phyloP scores from a whole-genome alignment of 2,797 vertebrate species.

The Merluccius polli region DNA sequence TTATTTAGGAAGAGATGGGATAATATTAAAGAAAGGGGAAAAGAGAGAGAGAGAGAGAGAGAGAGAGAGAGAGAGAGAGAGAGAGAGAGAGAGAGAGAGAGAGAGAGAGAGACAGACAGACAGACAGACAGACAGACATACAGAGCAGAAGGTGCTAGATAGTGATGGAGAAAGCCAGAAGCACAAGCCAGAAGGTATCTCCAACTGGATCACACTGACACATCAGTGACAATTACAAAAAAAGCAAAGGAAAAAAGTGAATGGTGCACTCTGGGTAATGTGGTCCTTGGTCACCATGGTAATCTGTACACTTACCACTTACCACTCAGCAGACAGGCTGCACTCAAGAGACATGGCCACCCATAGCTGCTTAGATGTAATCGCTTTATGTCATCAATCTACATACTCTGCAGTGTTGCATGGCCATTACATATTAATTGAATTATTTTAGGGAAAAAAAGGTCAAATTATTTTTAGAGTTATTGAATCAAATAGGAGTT shows the following conservation, averaged over 20 bases:
- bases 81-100: slow-evolving; percentile 65
- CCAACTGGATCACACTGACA: slow-evolving; percentile 40
- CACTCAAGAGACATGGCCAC: background rate
- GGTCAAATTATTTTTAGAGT: slow-evolving; percentile 12
- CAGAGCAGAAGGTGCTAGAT: slow-evolving; percentile 71
- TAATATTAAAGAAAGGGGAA: background rate
- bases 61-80: background rate
- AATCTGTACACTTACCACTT: background rate
- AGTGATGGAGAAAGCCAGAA: slow-evolving; percentile 46
- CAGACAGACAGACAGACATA: slow-evolving; percentile 67
- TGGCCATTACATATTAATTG: slow-evolving; percentile 10
- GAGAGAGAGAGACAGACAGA: slow-evolving; percentile 61
- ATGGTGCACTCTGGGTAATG: slow-evolving; percentile 49
- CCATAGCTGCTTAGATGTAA: background rate
- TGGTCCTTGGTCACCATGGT: slow-evolving; percentile 14
- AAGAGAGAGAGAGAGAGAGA: background rate
- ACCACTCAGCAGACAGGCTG: background rate
- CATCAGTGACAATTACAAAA: slow-evolving; percentile 25
- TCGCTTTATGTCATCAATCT: background rate
- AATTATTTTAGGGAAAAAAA: slow-evolving; percentile 19
- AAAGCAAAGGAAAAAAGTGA: slow-evolving; percentile 24
- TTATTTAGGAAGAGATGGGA: background rate
- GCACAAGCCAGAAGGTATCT: slow-evolving; percentile 60
- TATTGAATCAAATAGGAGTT: slow-evolving; percentile 24
- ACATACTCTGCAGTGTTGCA: background rate